Evolutionary conservation across 2,888 invertebrate species (phyloP).

Genomic region (Bombylius major): DNA sequence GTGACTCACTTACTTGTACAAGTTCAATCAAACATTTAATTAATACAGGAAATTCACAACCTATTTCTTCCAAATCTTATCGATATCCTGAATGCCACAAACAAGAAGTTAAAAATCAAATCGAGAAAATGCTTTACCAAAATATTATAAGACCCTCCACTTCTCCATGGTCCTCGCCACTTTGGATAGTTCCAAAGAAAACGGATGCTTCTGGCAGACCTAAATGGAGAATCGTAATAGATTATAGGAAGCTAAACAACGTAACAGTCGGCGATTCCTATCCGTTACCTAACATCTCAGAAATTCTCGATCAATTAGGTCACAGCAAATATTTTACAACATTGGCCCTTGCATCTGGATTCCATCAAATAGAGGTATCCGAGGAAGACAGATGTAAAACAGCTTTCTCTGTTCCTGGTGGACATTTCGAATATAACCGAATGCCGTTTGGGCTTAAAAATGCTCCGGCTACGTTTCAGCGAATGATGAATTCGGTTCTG

Average conservation of each 20-base stretch:
- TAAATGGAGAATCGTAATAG: slow-evolving; percentile 15
- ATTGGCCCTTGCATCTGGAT: slow-evolving; percentile 12
- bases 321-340: slow-evolving; percentile 12
- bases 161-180: slow-evolving; percentile 10
- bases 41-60: slow-evolving; percentile 1
- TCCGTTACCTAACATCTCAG: slow-evolving; percentile 17
- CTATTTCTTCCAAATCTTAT: slow-evolving; percentile 4
- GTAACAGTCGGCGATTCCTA: slow-evolving; percentile 16
- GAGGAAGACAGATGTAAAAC: slow-evolving; percentile 12
- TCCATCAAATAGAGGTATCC: slow-evolving; percentile 12
- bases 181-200: slow-evolving; percentile 16
- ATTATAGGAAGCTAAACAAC: slow-evolving; percentile 13
- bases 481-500: slow-evolving; percentile 11
- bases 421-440: slow-evolving; percentile 7
- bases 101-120: slow-evolving; percentile 1
- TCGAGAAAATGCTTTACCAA: slow-evolving; percentile 1
- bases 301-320: slow-evolving; percentile 13
- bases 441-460: slow-evolving; percentile 11
- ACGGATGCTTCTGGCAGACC: slow-evolving; percentile 10
- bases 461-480: slow-evolving; percentile 9
- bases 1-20: slow-evolving; percentile 4
- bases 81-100: slow-evolving; percentile 9
- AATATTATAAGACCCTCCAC: background rate
- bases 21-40: slow-evolving; percentile 3
- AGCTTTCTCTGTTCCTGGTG: slow-evolving; percentile 1